A percentile compares a stretch with the other conserved stretches of the same genome.
These are phyloP conservation scores for Drosophila robusta DNA, from an alignment of 2,888 invertebrate genomes.

Conservation along the genomic window DNA sequence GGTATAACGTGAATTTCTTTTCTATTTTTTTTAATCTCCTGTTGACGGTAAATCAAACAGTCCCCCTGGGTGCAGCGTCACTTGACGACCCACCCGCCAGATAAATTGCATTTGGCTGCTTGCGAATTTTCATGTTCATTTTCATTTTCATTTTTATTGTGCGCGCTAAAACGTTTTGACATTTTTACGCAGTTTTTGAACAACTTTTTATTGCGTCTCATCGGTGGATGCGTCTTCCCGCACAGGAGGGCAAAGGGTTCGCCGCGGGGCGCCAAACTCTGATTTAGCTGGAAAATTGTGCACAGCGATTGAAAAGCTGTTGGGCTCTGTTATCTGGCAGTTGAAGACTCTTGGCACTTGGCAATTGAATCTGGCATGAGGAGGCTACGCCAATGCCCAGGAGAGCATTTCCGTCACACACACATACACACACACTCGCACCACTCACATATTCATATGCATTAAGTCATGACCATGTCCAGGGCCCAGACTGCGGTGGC, in stretches of 20 bases:
- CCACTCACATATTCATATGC: slow-evolving; percentile 60
- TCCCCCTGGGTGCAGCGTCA: slow-evolving; percentile 78
- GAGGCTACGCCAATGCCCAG: slow-evolving; percentile 48
- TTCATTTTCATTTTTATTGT: slow-evolving; percentile 61
- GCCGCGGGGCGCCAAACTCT: slow-evolving; percentile 59
- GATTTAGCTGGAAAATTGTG: slow-evolving; percentile 62
- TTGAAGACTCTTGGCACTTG: slow-evolving; percentile 7
- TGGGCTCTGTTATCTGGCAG: slow-evolving; percentile 12
- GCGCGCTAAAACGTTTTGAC: slow-evolving; percentile 79
- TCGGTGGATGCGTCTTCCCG: slow-evolving; percentile 16
- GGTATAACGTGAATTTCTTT: slow-evolving; percentile 46
- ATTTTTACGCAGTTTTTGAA: slow-evolving; percentile 72
- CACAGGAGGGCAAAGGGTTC: slow-evolving; percentile 58
- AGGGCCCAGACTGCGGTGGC: slow-evolving; percentile 31
- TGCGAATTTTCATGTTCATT: slow-evolving; percentile 51
- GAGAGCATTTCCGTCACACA: slow-evolving; percentile 66
- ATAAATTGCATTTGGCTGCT: slow-evolving; percentile 75
- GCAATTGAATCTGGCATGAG: slow-evolving; percentile 24
- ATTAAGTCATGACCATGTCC: slow-evolving; percentile 63
- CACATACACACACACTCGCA: slow-evolving; percentile 22
- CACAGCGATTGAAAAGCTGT: slow-evolving; percentile 47
- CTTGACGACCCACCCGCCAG: slow-evolving; percentile 54
- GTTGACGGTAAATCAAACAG: slow-evolving; percentile 81
- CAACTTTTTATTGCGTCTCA: slow-evolving; percentile 72
- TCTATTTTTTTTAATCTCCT: slow-evolving; percentile 75